Conservation (phyloP, 2,888 invertebrate species). For the Tridacna gigas region DNA sequence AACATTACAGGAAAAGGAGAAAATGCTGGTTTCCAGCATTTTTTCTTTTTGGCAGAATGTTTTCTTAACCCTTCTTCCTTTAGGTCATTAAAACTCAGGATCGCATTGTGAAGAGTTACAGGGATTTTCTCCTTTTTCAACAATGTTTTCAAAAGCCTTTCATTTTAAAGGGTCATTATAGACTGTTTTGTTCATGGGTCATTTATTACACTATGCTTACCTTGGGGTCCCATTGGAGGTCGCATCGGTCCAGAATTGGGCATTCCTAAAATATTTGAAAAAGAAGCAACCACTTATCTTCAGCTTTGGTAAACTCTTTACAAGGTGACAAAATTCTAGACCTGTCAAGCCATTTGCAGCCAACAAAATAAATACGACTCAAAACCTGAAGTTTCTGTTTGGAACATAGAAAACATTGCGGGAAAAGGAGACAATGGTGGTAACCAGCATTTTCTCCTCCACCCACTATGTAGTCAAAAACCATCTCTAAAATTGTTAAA, state of each 20-base stretch:
- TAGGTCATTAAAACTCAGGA: too few species aligned
- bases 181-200: too few species aligned
- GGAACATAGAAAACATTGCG: background rate
- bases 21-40: too few species aligned
- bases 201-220: background rate
- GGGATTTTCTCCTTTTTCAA: too few species aligned
- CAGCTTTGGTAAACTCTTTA: background rate
- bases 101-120: too few species aligned
- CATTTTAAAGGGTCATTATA: background rate
- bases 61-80: too few species aligned
- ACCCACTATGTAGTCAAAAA: too few species aligned
- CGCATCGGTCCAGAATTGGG: conserved; percentile 8
- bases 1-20: too few species aligned
- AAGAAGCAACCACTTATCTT: background rate
- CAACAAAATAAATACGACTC: too few species aligned
- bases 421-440: background rate
- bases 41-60: too few species aligned
- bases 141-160: background rate
- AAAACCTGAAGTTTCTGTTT: background rate
- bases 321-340: background rate
- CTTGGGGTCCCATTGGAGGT: conserved; percentile 23
- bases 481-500: too few species aligned
- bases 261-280: conserved; percentile 9
- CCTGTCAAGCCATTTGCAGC: too few species aligned
- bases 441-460: background rate